These are phyloP conservation scores for Capitella teleta DNA, from an alignment of 1,140 invertebrate species.

Conservation along the genomic window DNA sequence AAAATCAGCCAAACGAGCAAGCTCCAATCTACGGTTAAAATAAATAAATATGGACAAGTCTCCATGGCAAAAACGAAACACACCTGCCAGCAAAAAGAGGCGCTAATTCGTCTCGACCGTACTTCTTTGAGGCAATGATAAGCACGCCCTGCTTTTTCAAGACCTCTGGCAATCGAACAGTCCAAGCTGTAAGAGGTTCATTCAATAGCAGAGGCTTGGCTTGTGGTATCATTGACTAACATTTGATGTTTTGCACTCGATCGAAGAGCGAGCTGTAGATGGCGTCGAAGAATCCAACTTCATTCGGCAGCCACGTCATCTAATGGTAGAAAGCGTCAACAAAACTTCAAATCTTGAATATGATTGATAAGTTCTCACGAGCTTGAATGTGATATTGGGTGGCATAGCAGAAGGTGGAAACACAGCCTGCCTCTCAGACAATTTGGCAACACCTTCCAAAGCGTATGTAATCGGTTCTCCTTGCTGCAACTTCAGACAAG, in stretches of 20 bases:
- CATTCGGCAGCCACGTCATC: conserved; percentile 36
- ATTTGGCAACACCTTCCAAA: neutral
- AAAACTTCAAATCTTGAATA: conserved; percentile 13
- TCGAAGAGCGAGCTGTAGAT: conserved; percentile 25
- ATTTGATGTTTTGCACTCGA: conserved; percentile 29
- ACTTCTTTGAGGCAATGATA: conserved; percentile 18
- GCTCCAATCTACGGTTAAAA: no score
- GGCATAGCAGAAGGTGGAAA: neutral
- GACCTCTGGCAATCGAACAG: conserved; percentile 27
- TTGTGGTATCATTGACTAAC: conserved; percentile 14
- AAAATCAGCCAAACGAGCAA: no score
- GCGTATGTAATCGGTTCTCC: conserved; percentile 10
- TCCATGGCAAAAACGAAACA: no score
- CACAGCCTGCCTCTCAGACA: neutral
- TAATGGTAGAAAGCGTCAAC: conserved; percentile 7
- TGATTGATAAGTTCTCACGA: neutral
- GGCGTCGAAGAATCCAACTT: conserved; percentile 27
- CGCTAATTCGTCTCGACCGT: neutral
- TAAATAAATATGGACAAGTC: no score
- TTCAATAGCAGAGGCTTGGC: neutral
- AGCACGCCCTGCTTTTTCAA: conserved; percentile 20
- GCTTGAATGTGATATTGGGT: neutral
- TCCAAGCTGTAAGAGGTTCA: conserved; percentile 24
- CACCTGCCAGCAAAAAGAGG: neutral
- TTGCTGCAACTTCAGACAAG: conserved; percentile 22